Percentiles rank a stretch among this genome's conserved stretches.
These are phyloP conservation scores for Dryocosmus kuriphilus DNA, from an alignment of 2,888 invertebrate species.

Conservation along the genomic window DNA sequence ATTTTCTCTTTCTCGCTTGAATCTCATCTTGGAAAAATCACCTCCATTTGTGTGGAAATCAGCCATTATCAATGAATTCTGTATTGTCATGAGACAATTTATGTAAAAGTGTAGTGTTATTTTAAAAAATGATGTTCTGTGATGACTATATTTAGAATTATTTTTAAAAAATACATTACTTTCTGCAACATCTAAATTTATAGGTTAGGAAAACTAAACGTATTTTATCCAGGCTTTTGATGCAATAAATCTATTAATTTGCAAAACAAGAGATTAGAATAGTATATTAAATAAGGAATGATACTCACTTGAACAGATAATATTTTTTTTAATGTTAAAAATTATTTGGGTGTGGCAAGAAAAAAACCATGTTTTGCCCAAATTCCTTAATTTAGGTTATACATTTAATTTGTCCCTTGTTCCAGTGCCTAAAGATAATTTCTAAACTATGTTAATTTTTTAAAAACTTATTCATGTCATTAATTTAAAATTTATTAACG, in stretches of 20 bases:
- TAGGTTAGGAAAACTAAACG: slow-evolving; percentile 4
- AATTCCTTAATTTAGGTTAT: background rate
- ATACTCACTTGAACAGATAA: slow-evolving; percentile 2
- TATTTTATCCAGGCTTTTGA: background rate
- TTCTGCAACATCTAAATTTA: background rate
- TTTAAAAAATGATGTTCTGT: background rate
- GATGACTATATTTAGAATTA: background rate
- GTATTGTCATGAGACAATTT: background rate
- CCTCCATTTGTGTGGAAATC: background rate
- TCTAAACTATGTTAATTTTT: slow-evolving; percentile 1
- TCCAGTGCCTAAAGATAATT: background rate
- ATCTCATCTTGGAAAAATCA: slow-evolving; percentile 7
- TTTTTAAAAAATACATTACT: background rate
- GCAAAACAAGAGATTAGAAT: background rate
- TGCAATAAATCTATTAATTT: background rate
- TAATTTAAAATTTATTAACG: slow-evolving; percentile 25
- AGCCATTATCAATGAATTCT: slow-evolving; percentile 29
- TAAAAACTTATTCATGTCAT: background rate
- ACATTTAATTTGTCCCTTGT: background rate
- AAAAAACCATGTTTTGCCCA: background rate
- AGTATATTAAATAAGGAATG: background rate
- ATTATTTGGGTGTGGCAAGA: slow-evolving; percentile 34
- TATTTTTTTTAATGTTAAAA: background rate
- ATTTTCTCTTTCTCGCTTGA: background rate
- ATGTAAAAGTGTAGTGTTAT: background rate